phyloP scores from a whole-genome alignment of 2,113 vertebrate genomes.

The Melanerpes formicivorus region DNA sequence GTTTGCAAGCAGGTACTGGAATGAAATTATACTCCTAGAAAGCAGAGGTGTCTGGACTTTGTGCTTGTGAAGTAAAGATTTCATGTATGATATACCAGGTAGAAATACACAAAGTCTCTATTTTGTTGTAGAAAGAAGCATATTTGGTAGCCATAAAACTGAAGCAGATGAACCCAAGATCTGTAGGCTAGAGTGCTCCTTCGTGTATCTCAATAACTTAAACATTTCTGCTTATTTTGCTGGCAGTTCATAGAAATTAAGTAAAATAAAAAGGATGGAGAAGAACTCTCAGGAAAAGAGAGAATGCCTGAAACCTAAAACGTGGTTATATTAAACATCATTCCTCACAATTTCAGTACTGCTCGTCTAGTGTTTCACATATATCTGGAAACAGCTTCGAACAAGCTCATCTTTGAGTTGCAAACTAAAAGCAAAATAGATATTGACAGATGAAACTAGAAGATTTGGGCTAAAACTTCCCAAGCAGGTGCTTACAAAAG shows the following conservation, averaged over 20 bases:
- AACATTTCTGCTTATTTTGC: not conserved
- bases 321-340: not conserved
- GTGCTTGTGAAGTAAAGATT: not conserved
- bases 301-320: not conserved
- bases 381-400: not conserved
- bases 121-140: not conserved
- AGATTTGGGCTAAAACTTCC: not conserved
- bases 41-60: not conserved
- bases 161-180: not conserved
- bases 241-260: not conserved
- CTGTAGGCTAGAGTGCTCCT: too few species aligned
- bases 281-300: fast-evolving
- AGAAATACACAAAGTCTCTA: not conserved
- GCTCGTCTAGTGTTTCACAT: not conserved
- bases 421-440: not conserved
- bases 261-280: not conserved
- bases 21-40: not conserved
- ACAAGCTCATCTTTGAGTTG: not conserved
- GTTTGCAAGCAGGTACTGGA: not conserved
- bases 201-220: not conserved
- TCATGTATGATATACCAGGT: not conserved
- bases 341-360: not conserved
- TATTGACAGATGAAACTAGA: not conserved
- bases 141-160: not conserved
- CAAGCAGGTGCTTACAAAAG: not conserved